A percentile compares a stretch with the other conserved stretches of the same genome.
phyloP scores from a whole-genome alignment of 2,888 invertebrate genomes.

The Asteroscopus sphinx region DNA sequence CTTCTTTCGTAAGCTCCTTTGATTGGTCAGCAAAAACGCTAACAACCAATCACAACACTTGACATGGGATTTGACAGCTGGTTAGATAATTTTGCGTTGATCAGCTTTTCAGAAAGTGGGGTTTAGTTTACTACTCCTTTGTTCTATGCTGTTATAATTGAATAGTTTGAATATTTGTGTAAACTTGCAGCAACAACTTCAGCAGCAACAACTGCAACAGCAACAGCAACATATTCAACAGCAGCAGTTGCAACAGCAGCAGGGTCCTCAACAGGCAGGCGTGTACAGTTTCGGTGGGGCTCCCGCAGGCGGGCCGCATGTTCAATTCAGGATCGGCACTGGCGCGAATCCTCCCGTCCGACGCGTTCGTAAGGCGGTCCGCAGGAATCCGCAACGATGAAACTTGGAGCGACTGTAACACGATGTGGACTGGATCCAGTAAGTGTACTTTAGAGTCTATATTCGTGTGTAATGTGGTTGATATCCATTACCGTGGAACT shows the following conservation, averaged over 20 bases:
- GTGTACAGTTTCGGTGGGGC: slow-evolving; percentile 73
- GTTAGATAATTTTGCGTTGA: too few species aligned
- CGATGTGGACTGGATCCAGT: slow-evolving; percentile 41
- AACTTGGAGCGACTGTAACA: slow-evolving; percentile 30
- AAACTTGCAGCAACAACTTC: slow-evolving; percentile 33
- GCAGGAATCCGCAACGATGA: slow-evolving; percentile 78
- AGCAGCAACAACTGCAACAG: slow-evolving; percentile 39
- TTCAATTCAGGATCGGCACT: slow-evolving; percentile 82
- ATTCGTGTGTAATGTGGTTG: slow-evolving; percentile 34
- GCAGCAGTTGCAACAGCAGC: slow-evolving; percentile 49
- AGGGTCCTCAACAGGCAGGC: slow-evolving; percentile 57
- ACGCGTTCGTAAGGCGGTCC: slow-evolving; percentile 77
- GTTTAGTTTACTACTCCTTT: neutral
- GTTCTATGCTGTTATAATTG: neutral
- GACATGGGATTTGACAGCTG: too few species aligned
- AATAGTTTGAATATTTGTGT: slow-evolving; percentile 6
- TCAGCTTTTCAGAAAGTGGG: too few species aligned
- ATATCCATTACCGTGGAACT: slow-evolving; percentile 44
- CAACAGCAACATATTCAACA: slow-evolving; percentile 40
- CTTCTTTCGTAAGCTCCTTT: too few species aligned
- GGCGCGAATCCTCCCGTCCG: slow-evolving; percentile 64
- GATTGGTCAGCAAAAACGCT: too few species aligned
- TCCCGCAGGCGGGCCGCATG: slow-evolving; percentile 59
- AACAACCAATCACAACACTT: too few species aligned
- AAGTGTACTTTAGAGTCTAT: slow-evolving; percentile 47